Evolutionary conservation across 1,140 invertebrate genomes (phyloP), one percentile per base, ranked within the genome.

Genomic region (Calliphora vicina): DNA sequence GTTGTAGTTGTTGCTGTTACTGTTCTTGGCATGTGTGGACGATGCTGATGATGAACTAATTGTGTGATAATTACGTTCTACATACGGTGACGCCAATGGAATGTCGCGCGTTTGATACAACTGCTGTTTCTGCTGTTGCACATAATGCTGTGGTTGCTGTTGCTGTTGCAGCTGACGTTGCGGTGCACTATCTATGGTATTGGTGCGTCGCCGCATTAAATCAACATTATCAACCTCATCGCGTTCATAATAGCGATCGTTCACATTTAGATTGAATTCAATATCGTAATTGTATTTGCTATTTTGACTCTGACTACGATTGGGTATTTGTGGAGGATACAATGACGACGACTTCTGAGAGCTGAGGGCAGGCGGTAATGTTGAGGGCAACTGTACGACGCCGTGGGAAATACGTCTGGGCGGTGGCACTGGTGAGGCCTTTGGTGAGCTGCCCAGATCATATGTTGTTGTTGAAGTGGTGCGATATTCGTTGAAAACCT

Each of bases 21-120:
- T 57, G 45, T 45, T 29, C 25, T 83, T 80, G 50, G 73, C 83
- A 83, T 83, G 57, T 43, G 82, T 27, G 13, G 81, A 27, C 84
- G 83, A 74, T 85, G 78, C 45, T 83, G 84, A 76, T 82, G 82
- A 57, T 74, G 84, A 81, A 42, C 87, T 87, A 88, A 89, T 89
- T 89, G 88, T 89, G 86, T 89, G 87, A 89, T 89, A 89, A 89
- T 89, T 89, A 85, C 88, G 88, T 88, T 89, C 88, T 85, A 88
- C 85, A 85, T 84, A 81, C 83, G 87, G 84, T 78, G 61, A 45
- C 23, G 27, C 82, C 57, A 29, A 61, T 84, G 83, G 82, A 57
- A 88, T 89, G 81, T 86, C 87, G 15, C 86, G 83, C 9, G 88
- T 89, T 23, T 83, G 81, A 82, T 88, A 89, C 6, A 86, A 86